phyloP scores from a whole-genome alignment of 2,113 vertebrate species.

The Coregonus clupeaformis region DNA sequence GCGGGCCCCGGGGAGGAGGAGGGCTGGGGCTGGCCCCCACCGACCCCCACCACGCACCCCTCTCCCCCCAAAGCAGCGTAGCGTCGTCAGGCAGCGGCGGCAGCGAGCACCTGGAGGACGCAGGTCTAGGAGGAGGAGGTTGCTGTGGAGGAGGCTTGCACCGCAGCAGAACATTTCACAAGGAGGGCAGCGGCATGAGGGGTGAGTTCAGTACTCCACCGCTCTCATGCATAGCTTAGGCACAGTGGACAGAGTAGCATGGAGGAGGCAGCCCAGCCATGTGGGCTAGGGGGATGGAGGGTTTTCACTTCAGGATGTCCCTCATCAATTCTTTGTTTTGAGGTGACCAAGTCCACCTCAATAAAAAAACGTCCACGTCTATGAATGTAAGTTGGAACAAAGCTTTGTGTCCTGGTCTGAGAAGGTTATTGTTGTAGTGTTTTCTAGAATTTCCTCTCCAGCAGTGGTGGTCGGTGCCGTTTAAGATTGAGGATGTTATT shows the following conservation, averaged over 20 bases:
- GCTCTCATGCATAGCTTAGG: background rate
- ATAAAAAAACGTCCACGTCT: no score
- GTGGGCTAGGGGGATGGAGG: background rate
- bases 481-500: no score
- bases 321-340: no score
- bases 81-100: conserved; percentile 98
- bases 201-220: conserved; percentile 74
- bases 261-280: background rate
- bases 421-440: no score
- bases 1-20: conserved; percentile 76
- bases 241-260: background rate
- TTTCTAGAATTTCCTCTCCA: no score
- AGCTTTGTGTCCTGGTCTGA: no score
- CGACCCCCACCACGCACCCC: conserved; percentile 92
- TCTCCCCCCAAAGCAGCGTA: conserved; percentile 99
- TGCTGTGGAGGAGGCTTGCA: conserved; percentile 62
- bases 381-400: no score
- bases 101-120: conserved; percentile 98
- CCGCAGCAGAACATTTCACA: conserved; percentile 95
- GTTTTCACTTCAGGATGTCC: no score
- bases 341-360: no score
- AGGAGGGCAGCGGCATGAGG: conserved; percentile 99
- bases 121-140: conserved; percentile 59
- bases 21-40: conserved; percentile 41
- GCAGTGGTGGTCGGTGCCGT: no score